phyloP scores from a whole-genome alignment of 2,797 vertebrate species.

The Gila robusta region DNA sequence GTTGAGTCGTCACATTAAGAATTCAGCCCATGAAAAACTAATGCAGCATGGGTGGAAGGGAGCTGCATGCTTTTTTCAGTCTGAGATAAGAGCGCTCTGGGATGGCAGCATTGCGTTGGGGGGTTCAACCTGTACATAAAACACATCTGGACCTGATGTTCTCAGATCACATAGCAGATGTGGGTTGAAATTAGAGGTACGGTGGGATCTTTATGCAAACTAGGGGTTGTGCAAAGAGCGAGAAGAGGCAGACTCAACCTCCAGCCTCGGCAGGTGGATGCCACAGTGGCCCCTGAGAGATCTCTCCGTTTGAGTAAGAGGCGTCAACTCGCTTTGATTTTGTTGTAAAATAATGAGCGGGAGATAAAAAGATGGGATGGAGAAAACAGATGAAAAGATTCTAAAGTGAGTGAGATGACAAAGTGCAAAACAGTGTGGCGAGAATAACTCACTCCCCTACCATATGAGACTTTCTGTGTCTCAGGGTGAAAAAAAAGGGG shows the following conservation, averaged over 20 bases:
- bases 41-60: constrained; percentile 58
- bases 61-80: constrained; percentile 54
- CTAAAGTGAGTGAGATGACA: constrained; percentile 31
- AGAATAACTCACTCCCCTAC: background rate
- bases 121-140: constrained; percentile 32
- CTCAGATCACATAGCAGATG: constrained; percentile 37
- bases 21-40: constrained; percentile 72
- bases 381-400: constrained; percentile 25
- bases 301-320: constrained; percentile 21
- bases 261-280: constrained; percentile 22
- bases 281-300: constrained; percentile 27
- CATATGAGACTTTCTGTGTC: background rate
- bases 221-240: constrained; percentile 7
- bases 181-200: constrained; percentile 15
- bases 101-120: background rate
- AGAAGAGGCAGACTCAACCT: constrained; percentile 15
- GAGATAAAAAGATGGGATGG: constrained; percentile 21
- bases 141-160: constrained; percentile 50
- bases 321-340: constrained; percentile 46
- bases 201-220: background rate
- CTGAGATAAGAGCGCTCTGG: constrained; percentile 61
- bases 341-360: constrained; percentile 32
- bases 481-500: background rate
- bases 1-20: constrained; percentile 54
- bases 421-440: background rate